Evolutionary conservation across 1,140 invertebrate genomes (phyloP).

Genomic region (Dreissena rostriformis): DNA sequence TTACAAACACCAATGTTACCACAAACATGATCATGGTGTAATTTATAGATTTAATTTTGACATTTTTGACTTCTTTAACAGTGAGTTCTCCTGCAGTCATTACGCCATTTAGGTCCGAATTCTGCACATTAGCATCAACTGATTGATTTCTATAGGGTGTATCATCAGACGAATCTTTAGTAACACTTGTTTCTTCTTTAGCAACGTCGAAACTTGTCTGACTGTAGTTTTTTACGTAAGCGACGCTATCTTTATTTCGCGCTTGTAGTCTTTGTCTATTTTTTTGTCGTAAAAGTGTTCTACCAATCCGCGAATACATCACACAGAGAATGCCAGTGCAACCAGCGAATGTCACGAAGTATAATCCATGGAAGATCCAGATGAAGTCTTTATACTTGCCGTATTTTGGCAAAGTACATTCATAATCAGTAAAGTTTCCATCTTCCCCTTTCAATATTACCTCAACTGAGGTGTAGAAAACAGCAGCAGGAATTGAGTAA

Average conservation of each 20-base stretch:
- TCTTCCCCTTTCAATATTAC: background rate
- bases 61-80: too few relatives aligned
- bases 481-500: conserved; percentile 5
- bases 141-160: too few relatives aligned
- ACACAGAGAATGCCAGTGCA: conserved; percentile 1
- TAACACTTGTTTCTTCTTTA: too few relatives aligned
- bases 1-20: conserved; percentile 17
- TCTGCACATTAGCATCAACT: too few relatives aligned
- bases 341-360: conserved; percentile 1
- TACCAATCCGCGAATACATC: conserved; percentile 14
- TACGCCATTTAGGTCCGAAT: too few relatives aligned
- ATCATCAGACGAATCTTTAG: too few relatives aligned
- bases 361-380: conserved; percentile 24
- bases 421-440: background rate
- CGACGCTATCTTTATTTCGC: too few relatives aligned
- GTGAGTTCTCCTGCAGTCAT: too few relatives aligned
- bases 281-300: background rate
- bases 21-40: conserved; percentile 28
- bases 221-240: too few relatives aligned
- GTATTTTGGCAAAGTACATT: conserved; percentile 19
- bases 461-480: conserved; percentile 1
- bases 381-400: background rate
- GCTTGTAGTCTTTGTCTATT: background rate
- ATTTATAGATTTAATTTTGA: too few relatives aligned
- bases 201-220: too few relatives aligned